A percentile compares a stretch with the other conserved stretches of the same genome.
Evolutionary conservation across 37 sponge, comb jelly and placozoan genomes (phyloP).

Genomic region (Spongia lamella): DNA sequence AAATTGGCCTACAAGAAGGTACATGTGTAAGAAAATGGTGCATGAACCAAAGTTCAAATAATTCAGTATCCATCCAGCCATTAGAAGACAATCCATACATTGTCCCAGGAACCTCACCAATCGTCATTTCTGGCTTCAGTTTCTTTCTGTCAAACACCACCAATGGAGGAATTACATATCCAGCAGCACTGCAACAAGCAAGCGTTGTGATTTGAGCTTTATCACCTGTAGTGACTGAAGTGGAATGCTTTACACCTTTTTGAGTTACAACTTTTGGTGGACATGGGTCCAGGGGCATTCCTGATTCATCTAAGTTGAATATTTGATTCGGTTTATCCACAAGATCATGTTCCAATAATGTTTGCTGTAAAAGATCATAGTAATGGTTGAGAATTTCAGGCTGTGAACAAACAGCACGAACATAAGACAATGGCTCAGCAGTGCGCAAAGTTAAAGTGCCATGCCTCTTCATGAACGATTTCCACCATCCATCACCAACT

Average conservation of each 20-base stretch:
- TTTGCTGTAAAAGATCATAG: constrained; percentile 17
- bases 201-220: constrained; percentile 60
- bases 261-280: constrained; percentile 4
- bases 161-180: constrained; percentile 43
- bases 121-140: neutral
- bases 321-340: constrained; percentile 10
- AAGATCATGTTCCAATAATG: constrained; percentile 16
- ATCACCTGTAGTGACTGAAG: neutral
- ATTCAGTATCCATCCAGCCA: constrained; percentile 49
- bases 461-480: constrained; percentile 11
- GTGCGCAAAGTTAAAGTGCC: neutral
- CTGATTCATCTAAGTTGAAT: constrained; percentile 44
- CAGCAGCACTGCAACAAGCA: constrained; percentile 48
- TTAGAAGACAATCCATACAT: constrained; percentile 46
- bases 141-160: constrained; percentile 37
- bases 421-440: neutral
- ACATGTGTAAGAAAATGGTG: constrained; percentile 27
- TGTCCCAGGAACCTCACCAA: constrained; percentile 58
- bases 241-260: neutral
- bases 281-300: constrained; percentile 13
- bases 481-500: constrained; percentile 46
- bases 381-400: constrained; percentile 3
- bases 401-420: neutral
- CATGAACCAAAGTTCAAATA: constrained; percentile 49
- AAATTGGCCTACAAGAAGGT: constrained; percentile 26